Evolutionary conservation across 2,113 vertebrate genomes (phyloP).

Genomic region (Eulemur rufifrons): DNA sequence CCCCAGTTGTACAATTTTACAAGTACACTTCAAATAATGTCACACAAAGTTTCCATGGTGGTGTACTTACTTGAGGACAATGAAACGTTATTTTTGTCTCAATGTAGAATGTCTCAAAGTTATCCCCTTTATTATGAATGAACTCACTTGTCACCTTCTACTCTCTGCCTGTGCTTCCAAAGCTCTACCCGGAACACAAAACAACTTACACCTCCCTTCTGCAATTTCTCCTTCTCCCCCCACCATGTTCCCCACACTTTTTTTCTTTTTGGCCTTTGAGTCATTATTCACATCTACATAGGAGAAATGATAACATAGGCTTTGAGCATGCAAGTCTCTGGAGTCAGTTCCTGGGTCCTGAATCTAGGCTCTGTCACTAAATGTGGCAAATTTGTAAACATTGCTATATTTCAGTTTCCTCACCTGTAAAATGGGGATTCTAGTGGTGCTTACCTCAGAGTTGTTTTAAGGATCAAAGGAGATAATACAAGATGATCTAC

Average conservation of each 20-base stretch:
- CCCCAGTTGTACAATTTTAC: neutral
- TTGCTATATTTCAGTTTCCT: neutral
- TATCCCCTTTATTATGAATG: neutral
- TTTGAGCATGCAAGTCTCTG: neutral
- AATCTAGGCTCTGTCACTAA: neutral
- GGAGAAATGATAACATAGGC: neutral
- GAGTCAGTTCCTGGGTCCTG: neutral
- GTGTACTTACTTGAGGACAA: neutral
- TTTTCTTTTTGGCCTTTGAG: neutral
- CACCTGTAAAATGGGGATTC: neutral
- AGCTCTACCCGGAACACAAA: neutral
- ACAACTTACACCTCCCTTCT: neutral
- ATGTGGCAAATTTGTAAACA: neutral
- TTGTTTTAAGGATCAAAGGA: slow-evolving; percentile 28
- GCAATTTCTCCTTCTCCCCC: neutral
- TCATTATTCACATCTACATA: neutral
- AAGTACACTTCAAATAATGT: neutral
- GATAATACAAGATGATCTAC: neutral
- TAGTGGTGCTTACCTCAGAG: neutral
- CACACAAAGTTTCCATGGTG: neutral
- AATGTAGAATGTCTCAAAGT: neutral
- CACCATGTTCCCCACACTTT: neutral
- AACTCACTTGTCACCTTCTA: neutral
- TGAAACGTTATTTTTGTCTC: neutral
- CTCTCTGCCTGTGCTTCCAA: neutral